A percentile compares a stretch with the other conserved stretches of the same genome.
These are phyloP conservation scores for Lamprologus lemairii DNA, from an alignment of 2,113 vertebrate genomes.

Conservation along the genomic window DNA sequence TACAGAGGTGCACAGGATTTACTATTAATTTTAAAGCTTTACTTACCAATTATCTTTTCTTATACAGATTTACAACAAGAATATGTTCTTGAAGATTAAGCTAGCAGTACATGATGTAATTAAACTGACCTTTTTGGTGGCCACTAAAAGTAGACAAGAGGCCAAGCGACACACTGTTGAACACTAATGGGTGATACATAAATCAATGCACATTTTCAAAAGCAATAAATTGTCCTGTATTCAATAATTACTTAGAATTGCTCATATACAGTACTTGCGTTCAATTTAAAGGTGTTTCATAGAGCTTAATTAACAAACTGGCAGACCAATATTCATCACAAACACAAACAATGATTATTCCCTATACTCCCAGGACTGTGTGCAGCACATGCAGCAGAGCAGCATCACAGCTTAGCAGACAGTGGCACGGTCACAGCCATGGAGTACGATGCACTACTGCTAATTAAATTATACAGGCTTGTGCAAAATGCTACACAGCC, in stretches of 20 bases:
- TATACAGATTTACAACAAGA: background rate
- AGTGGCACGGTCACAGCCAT: background rate
- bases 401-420: background rate
- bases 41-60: background rate
- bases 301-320: background rate
- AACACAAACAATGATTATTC: background rate
- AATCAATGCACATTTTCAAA: background rate
- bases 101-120: background rate
- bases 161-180: background rate
- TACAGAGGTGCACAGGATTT: background rate
- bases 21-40: background rate
- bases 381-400: background rate
- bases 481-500: background rate
- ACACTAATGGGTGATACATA: background rate
- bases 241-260: background rate
- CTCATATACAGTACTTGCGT: background rate
- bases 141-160: background rate
- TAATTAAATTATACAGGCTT: background rate
- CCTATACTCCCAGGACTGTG: background rate
- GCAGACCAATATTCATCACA: background rate
- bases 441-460: background rate
- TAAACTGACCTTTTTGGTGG: background rate
- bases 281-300: background rate
- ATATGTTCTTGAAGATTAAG: background rate
- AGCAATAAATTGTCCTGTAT: background rate